Conservation (phyloP, 2,797 vertebrate genomes). For the Threskiornis aethiopicus region DNA sequence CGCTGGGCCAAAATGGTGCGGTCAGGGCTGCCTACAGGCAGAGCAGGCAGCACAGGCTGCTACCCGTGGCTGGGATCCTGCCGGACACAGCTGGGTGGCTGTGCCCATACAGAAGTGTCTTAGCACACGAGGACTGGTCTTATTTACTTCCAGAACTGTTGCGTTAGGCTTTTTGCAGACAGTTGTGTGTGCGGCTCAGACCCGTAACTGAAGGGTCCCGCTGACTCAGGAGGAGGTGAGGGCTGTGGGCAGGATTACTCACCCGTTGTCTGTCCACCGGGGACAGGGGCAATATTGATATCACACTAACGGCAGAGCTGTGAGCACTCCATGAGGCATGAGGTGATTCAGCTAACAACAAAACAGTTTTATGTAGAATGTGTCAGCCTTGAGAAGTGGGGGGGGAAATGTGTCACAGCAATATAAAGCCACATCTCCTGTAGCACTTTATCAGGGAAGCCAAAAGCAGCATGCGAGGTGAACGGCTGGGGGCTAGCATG, state of each 20-base stretch:
- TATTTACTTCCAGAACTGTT: neutral
- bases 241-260: neutral
- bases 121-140: fast-evolving
- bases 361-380: neutral
- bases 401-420: neutral
- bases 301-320: neutral
- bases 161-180: neutral
- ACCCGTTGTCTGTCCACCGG: fast-evolving
- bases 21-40: neutral
- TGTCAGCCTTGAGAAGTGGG: neutral
- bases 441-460: neutral
- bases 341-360: neutral
- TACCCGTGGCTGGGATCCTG: neutral
- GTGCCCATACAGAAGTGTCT: fast-evolving
- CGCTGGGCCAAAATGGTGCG: neutral
- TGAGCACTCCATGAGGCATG: fast-evolving
- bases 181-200: fast-evolving
- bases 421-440: neutral
- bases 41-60: neutral
- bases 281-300: neutral
- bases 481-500: neutral
- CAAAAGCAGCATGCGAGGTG: neutral
- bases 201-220: fast-evolving
- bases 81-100: fast-evolving
- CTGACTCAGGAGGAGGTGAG: neutral